Conservation (phyloP, 1,140 invertebrate genomes). For the Acromyrmex heyeri region DNA sequence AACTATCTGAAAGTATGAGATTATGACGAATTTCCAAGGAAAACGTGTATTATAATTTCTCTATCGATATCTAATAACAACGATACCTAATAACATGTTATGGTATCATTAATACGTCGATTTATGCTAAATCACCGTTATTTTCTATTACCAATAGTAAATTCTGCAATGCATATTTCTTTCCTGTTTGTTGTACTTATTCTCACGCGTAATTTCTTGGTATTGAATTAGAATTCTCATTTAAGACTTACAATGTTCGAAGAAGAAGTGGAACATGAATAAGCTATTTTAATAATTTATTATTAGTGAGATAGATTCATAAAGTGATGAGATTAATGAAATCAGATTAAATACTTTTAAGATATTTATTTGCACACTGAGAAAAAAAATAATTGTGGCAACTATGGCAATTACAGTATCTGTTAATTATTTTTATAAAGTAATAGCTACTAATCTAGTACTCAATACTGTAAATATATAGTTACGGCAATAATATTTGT, state of each 20-base stretch:
- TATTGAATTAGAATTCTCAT: background rate
- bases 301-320: background rate
- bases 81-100: background rate
- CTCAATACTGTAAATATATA: no score
- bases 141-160: slow-evolving; percentile 4
- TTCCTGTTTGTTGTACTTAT: background rate
- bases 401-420: no score
- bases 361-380: no score
- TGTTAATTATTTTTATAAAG: no score
- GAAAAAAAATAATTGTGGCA: no score
- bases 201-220: background rate
- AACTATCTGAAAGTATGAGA: background rate
- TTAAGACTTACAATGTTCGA: background rate
- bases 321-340: background rate
- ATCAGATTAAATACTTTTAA: background rate
- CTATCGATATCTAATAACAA: background rate
- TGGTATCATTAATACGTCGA: background rate
- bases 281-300: background rate
- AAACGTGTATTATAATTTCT: slow-evolving; percentile 17
- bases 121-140: slow-evolving; percentile 15
- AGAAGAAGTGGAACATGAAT: background rate
- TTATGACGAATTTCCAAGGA: background rate
- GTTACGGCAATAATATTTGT: no score
- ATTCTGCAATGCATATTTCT: background rate
- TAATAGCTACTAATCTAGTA: no score